Evolutionary conservation across 2,888 invertebrate genomes (phyloP), one percentile per base, ranked within the genome.

Genomic region (Oxycera nigricornis): DNA sequence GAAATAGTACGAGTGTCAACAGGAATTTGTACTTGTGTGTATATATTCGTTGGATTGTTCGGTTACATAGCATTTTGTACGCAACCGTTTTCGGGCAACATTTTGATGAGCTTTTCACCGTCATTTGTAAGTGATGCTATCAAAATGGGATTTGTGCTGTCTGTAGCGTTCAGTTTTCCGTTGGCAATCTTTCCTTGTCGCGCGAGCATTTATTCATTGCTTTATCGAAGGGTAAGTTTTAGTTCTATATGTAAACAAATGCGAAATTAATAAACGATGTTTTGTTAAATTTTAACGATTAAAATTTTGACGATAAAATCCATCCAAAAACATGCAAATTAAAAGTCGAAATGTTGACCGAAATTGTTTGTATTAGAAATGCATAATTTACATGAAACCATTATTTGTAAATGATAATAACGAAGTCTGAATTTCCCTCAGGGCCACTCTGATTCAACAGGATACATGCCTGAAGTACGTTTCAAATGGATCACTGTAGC

Each of bases 121-220:
- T 93, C 94, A 1, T 87, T 92, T 82, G 89, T 92, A 41, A 95
- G 94, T 79, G 95, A 97, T 85, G 88, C 94, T 74, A 95, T 98
- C 81, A 97, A 97, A 88, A 88, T 97, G 77, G 96, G 97, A 28
- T 98, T 98, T 87, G 93, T 98, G 7, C 87, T 97, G 80, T 97
- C 97, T 0, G 90, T 98, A 31, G 97, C 97, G 17, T 94, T 97
- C 83, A 97, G 97, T 82, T 98, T 98, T 86, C 98, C 98, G 0
- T 88, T 99, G 77, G 95, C 97, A 79, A 94, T 98, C 83, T 98
- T 98, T 85, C 98, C 98, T 0, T 97, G 97, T 82, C 88, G 98
- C 75, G 95, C 95, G 11, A 96, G 97, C 82, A 87, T 98, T 26
- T 94, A 96, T 86, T 98, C 97, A 0, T 89, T 98, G 74, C 86